Evolutionary conservation across 2,113 vertebrate genomes (phyloP).

Genomic region (Sphaerodactylus townsendi): DNA sequence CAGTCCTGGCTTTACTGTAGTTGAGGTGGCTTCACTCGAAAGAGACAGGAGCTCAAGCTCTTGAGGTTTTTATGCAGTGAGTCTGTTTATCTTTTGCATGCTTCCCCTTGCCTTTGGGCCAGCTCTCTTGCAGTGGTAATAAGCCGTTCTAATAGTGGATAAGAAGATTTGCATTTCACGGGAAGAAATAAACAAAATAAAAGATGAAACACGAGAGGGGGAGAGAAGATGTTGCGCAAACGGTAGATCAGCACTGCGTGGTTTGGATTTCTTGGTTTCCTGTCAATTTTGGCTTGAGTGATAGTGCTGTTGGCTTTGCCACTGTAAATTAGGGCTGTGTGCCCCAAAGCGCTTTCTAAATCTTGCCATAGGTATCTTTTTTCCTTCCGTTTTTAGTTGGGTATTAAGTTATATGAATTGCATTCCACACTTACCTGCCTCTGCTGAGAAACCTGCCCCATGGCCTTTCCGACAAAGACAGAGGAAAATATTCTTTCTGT

Average conservation of each 20-base stretch:
- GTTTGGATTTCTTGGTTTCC: slow-evolving; percentile 34
- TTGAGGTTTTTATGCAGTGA: slow-evolving; percentile 1
- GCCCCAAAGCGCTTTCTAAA: slow-evolving; percentile 50
- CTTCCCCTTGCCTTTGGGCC: slow-evolving; percentile 16
- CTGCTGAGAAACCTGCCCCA: slow-evolving; percentile 24
- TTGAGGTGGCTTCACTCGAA: slow-evolving; percentile 11
- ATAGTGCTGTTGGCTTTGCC: slow-evolving; percentile 61
- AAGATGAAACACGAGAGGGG: slow-evolving; percentile 42
- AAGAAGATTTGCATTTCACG: slow-evolving; percentile 43
- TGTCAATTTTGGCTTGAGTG: slow-evolving; percentile 1
- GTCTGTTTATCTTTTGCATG: slow-evolving; percentile 12
- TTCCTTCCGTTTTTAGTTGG: slow-evolving; percentile 33
- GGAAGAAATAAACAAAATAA: slow-evolving; percentile 50
- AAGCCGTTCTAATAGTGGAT: slow-evolving; percentile 12
- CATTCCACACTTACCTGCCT: slow-evolving; percentile 50
- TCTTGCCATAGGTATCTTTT: slow-evolving; percentile 40
- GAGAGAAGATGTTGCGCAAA: neutral
- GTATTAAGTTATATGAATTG: slow-evolving; percentile 48
- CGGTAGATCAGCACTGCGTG: slow-evolving; percentile 27
- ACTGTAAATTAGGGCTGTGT: slow-evolving; percentile 57
- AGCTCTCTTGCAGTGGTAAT: neutral
- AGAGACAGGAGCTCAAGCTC: neutral
- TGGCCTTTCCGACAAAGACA: slow-evolving; percentile 13
- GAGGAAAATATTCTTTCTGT: neutral
- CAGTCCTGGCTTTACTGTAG: rapidly evolving